phyloP scores from a whole-genome alignment of 2,113 vertebrate species.

The Hippocampus guttulatus region DNA sequence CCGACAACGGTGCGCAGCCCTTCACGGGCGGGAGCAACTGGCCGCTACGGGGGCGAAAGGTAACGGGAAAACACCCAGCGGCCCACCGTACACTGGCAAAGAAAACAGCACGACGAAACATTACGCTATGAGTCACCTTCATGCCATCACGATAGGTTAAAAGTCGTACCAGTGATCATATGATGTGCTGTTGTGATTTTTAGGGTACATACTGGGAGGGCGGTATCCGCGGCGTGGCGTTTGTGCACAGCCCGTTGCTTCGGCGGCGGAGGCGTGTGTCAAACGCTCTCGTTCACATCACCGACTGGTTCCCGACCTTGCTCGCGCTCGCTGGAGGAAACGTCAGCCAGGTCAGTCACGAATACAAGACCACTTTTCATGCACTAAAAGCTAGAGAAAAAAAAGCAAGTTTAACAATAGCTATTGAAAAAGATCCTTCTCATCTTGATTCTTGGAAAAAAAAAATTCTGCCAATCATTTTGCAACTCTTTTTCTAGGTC shows the following conservation, averaged over 20 bases:
- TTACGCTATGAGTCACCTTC: not conserved
- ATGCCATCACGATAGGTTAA: not conserved
- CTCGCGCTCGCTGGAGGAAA: constrained; percentile 83
- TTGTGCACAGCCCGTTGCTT: constrained; percentile 90
- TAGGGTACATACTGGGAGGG: constrained; percentile 94
- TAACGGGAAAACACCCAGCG: not conserved
- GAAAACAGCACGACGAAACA: not conserved
- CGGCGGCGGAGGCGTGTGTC: constrained; percentile 79
- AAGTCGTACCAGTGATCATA: too few species aligned
- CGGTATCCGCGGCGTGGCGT: constrained; percentile 85
- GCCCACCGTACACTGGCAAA: not conserved
- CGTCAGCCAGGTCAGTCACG: constrained; percentile 53
- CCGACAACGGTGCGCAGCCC: constrained; percentile 90
- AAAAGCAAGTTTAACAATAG: not conserved
- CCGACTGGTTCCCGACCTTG: constrained; percentile 93
- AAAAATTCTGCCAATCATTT: too few species aligned
- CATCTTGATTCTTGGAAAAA: too few species aligned
- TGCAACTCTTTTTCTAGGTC: too few species aligned
- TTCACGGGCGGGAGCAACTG: constrained; percentile 96
- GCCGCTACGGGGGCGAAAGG: constrained; percentile 88
- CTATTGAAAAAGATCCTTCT: not conserved
- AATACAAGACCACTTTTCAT: too few species aligned
- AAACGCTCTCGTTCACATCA: constrained; percentile 87
- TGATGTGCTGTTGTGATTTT: not conserved
- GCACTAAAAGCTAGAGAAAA: not conserved